A percentile compares a stretch with the other conserved stretches of the same genome.
phyloP scores from a whole-genome alignment of 1,140 invertebrate species.

The Capitella teleta region DNA sequence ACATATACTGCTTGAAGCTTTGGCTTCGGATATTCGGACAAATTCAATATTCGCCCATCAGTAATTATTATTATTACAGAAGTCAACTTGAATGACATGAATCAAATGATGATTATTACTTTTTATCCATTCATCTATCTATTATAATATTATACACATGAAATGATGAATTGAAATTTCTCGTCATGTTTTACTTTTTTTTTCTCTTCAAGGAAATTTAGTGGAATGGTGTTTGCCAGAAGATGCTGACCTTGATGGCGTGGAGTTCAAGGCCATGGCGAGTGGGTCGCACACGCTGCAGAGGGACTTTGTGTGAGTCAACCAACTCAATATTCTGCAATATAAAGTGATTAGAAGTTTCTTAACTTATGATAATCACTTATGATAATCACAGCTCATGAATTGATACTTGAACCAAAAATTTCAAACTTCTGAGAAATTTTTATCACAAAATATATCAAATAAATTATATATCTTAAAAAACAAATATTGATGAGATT shows the following conservation, averaged over 20 bases:
- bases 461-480: no score
- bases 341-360: no score
- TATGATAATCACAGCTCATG: no score
- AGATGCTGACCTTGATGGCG: slow-evolving; percentile 42
- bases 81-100: not conserved
- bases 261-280: slow-evolving; percentile 45
- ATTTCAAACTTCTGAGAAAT: no score
- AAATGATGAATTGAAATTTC: not conserved
- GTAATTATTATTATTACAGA: not conserved
- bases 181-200: not conserved
- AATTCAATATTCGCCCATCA: not conserved
- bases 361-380: no score
- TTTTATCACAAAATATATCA: no score
- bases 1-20: no score
- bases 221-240: slow-evolving; percentile 43
- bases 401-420: no score
- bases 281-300: slow-evolving; percentile 42
- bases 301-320: slow-evolving; percentile 45
- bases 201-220: slow-evolving; percentile 36
- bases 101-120: not conserved
- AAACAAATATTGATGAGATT: no score
- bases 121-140: no score
- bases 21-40: no score
- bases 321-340: no score
- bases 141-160: not conserved